phyloP scores from a whole-genome alignment of 2,888 invertebrate species.

The Anodontia alba region DNA sequence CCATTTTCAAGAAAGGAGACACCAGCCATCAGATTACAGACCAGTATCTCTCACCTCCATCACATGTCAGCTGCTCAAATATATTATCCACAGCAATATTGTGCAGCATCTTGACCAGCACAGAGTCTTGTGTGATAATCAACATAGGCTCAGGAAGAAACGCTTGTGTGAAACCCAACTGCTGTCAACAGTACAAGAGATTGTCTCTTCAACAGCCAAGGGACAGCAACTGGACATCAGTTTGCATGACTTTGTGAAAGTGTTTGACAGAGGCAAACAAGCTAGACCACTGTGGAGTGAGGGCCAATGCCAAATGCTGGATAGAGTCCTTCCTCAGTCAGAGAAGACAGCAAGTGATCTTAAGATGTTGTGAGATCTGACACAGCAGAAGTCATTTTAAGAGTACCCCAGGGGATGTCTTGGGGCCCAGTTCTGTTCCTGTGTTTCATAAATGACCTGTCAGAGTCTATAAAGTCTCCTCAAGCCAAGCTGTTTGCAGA shows the following conservation, averaged over 20 bases:
- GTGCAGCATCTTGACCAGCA: constrained; percentile 33
- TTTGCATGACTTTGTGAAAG: neutral
- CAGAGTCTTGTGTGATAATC: constrained; percentile 28
- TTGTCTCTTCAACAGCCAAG: no score
- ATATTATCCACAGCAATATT: constrained; percentile 42
- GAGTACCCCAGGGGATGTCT: neutral
- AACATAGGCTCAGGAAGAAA: constrained; percentile 30
- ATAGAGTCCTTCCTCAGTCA: no score
- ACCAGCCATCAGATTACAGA: constrained; percentile 45
- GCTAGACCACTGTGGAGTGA: no score
- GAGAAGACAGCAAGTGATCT: neutral
- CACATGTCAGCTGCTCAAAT: constrained; percentile 56
- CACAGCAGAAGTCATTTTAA: neutral
- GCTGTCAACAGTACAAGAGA: no score
- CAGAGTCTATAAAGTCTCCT: neutral
- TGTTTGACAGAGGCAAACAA: neutral
- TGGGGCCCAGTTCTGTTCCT: neutral
- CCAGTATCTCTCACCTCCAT: constrained; percentile 56
- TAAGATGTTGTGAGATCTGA: neutral
- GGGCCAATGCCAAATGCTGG: neutral
- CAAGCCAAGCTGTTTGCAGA: neutral
- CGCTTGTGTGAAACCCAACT: no score
- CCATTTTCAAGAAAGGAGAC: constrained; percentile 39
- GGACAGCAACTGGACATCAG: neutral
- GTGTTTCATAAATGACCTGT: no score